Base-by-base conservation (phyloP, 2,113 vertebrate genomes). In the Peromyscus maniculatus region DNA sequence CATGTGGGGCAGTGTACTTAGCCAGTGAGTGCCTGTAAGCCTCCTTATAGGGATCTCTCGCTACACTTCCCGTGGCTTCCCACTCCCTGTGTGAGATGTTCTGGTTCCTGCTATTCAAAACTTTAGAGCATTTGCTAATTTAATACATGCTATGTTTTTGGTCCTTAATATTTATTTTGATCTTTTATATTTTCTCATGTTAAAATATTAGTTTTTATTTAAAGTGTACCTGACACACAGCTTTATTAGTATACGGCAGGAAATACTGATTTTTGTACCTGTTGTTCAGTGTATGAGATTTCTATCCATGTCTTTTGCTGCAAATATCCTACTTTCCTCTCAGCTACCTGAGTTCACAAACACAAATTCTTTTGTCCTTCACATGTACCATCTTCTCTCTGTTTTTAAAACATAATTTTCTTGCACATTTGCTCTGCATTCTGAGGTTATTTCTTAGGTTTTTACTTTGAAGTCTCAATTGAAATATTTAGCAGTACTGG, bases 401-500 rank as follows among this genome's bases (percentile, higher is more conserved):
- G 8, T 52, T 43, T 3, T 59, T 71, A 83, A 66, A 86, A 43
- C 84, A 26, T 52, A 93, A 17, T 46, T 49, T 94, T 36, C 82
- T 84, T 83, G n/a, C 22, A 87, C 5, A 78, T 78, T 64, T 67
- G 55, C 39, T 93, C 64, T 95, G 79, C 28, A 80, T 88, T 75
- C 26, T 69, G 67, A 31, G 22, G 22, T 89, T 79, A 78, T 88
- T 94, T 87, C 24, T 87, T 31, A 87, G 88, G 43, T 74, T 96
- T 93, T 78, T 89, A 87, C 49, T 87, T 31, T 33, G 87, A 97
- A 93, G 71, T 59, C 52, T 10, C 91, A 24, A 36, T 89, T 80
- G 94, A 94, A 95, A 97, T 97, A 95, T 89, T 94, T 90, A 90
- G 28, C 19, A 49, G 7, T 84, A 28, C 28, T 64, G n/a, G n/a